phyloP scores from a whole-genome alignment of 2,113 vertebrate species.

The Cinclus mexicanus region DNA sequence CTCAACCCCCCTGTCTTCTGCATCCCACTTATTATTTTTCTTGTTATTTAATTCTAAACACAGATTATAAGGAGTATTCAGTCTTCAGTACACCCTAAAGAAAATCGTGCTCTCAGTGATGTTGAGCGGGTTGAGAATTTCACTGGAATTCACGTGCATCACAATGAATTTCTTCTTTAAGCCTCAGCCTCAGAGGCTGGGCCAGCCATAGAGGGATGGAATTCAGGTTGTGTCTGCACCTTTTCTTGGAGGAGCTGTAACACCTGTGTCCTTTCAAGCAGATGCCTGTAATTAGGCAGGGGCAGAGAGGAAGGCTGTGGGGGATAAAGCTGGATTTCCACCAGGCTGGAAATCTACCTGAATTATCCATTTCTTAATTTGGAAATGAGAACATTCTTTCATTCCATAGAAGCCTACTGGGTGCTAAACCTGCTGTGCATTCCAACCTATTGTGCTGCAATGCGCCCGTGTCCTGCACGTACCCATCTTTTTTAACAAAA shows the following conservation, averaged over 20 bases:
- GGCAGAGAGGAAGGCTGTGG: neutral
- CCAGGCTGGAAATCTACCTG: neutral
- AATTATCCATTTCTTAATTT: neutral
- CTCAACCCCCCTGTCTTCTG: neutral
- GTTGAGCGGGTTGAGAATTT: neutral
- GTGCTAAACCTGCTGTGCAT: neutral
- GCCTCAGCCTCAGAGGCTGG: neutral
- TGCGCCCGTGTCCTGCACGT: neutral
- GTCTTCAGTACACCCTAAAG: neutral
- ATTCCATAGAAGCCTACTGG: neutral
- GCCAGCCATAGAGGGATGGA: neutral
- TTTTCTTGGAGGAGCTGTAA: neutral
- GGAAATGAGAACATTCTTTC: neutral
- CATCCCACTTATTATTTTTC: neutral
- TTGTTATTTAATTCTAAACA: neutral
- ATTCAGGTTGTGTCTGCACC: neutral
- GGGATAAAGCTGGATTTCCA: neutral
- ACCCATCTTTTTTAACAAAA: neutral
- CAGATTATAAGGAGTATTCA: neutral
- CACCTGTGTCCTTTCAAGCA: neutral
- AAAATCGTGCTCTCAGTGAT: neutral
- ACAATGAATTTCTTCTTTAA: neutral
- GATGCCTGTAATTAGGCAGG: neutral
- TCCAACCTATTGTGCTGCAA: neutral
- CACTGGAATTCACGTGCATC: neutral